Evolutionary conservation across 2,113 vertebrate species (phyloP), one percentile per base, ranked within the genome.

Genomic region (Rhipidura dahli): DNA sequence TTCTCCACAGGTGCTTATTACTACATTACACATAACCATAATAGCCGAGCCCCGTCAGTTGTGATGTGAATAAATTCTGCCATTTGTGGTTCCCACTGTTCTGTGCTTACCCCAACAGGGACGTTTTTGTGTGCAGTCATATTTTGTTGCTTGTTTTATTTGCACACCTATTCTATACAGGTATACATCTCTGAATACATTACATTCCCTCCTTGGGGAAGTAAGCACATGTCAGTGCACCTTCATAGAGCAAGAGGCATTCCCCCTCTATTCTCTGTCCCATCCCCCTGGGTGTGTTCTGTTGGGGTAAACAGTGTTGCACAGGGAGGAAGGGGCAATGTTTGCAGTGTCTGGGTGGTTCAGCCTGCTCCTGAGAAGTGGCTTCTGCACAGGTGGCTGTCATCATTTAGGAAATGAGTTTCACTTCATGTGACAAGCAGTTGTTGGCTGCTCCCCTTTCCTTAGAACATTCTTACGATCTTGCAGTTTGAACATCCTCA

Each of bases 391-490:
- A 6, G 7, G 54, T 40, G 45, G 2, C 37, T 51, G 21, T 47
- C 0, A 0, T 31, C 27, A 31, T 44, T 87, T 56, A 44, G 50
- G 40, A 92, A 81, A 19, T 0, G 0, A 45, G 15, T 60, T 87
- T 81, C 45, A n/a, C 7, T 49, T 44, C 5, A 7, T 54, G 31
- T 28, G 28, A 45, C 11, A 11, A 45, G 77, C 30, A 18, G 18
- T n/a, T 56, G 17, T 22, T 70, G 49, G 8, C 18, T 51, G 8
- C 60, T n/a, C 31, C 45, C 12, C 59, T 89, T 77, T 69, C 31
- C 20, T 49, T 65, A 49, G 42, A 21, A 9, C 26, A 4, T 21
- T 40, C 28, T 66, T 51, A 49, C 3, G 49, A 3, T 44, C 30
- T 71, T 73, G 50, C 23, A 1, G 2, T 81, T 28, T 78, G 27